Evolutionary conservation across 2,888 invertebrate genomes (phyloP).

Genomic region (Sphaerophoria taeniata): DNA sequence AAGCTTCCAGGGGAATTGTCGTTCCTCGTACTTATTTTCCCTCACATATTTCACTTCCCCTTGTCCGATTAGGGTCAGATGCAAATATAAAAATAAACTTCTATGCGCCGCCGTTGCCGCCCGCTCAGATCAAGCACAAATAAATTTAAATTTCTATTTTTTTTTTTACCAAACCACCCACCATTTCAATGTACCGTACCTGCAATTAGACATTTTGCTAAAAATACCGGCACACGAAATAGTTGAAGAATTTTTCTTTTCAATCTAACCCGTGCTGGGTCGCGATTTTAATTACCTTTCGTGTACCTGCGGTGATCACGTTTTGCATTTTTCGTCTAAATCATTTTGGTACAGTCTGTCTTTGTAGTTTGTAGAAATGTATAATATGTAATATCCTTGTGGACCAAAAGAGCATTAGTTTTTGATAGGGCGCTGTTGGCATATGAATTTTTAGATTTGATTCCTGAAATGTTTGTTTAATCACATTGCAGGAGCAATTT

Average conservation of each 20-base stretch:
- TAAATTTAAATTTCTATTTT: constrained; percentile 18
- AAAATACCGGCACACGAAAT: constrained; percentile 74
- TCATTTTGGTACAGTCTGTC: constrained; percentile 53
- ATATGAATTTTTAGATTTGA: too few species aligned
- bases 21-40: too few species aligned
- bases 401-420: not conserved
- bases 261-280: constrained; percentile 45
- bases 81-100: constrained; percentile 24
- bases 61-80: constrained; percentile 30
- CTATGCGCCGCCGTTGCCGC: not conserved
- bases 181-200: constrained; percentile 30
- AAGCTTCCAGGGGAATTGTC: too few species aligned
- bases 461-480: too few species aligned
- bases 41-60: too few species aligned
- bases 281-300: constrained; percentile 59
- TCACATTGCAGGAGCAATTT: too few species aligned
- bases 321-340: constrained; percentile 61
- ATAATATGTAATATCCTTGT: constrained; percentile 18
- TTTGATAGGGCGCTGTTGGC: not conserved
- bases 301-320: constrained; percentile 60
- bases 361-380: constrained; percentile 61
- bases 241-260: constrained; percentile 67
- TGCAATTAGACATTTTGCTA: constrained; percentile 68
- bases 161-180: constrained; percentile 43
- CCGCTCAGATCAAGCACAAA: constrained; percentile 20